Evolutionary conservation across 2,888 invertebrate genomes (phyloP).

Genomic region (Cryptocheilus praepositus): DNA sequence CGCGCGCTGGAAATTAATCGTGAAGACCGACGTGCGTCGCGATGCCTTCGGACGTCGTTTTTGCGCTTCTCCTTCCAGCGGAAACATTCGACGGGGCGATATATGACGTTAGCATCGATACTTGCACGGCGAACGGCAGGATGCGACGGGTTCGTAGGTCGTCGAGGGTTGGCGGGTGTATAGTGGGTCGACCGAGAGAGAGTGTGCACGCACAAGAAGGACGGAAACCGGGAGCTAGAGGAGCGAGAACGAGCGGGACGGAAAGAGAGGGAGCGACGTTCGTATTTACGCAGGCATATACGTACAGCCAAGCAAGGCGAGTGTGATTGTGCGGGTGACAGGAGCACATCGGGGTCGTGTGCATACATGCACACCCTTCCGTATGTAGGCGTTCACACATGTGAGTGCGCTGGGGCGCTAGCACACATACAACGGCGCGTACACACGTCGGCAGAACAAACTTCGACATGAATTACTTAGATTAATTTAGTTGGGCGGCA

Average conservation of each 20-base stretch:
- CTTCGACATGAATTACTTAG: constrained; percentile 73
- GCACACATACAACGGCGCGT: constrained; percentile 18
- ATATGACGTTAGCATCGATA: constrained; percentile 9
- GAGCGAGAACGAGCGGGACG: constrained; percentile 16
- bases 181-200: not conserved
- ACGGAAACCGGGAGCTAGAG: not conserved
- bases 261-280: constrained; percentile 5
- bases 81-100: too few species aligned
- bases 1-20: too few species aligned
- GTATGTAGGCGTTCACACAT: constrained; percentile 13
- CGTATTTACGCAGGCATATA: constrained; percentile 21
- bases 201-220: not conserved
- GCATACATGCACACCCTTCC: constrained; percentile 12
- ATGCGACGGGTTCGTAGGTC: constrained; percentile 10
- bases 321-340: constrained; percentile 19
- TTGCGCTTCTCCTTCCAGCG: constrained; percentile 30
- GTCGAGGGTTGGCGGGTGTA: constrained; percentile 1
- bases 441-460: constrained; percentile 57
- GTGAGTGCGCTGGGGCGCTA: not conserved
- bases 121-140: not conserved
- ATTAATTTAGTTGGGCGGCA: constrained; percentile 70
- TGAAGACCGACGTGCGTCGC: too few species aligned
- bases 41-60: constrained; percentile 12
- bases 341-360: constrained; percentile 5
- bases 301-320: constrained; percentile 4